Evolutionary conservation across 2,113 vertebrate genomes (phyloP), one percentile per base, ranked within the genome.

Genomic region (Cavia porcellus): DNA sequence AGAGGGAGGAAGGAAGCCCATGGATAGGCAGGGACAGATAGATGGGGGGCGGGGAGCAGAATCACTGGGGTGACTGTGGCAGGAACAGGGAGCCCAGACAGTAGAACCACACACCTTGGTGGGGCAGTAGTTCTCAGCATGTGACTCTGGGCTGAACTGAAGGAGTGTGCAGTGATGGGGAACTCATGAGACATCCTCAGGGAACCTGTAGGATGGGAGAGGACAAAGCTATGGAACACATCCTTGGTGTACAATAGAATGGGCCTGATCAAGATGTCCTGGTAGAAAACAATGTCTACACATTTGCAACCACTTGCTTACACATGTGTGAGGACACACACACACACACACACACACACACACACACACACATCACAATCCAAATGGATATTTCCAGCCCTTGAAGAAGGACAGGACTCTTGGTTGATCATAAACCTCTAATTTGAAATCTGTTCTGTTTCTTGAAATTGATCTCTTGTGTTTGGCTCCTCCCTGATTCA

Each of bases 111-210:
- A n/a, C 96, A 45, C 9, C 19, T 6, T 2, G 20, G 1, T 66
- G 30, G 35, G 85, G 3, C 42, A 6, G 11, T 0, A 15, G 2
- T 35, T 19, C 12, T 1, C 1, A 19, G 55, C 15, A 5, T 19
- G 62, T 64, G 9, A 74, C 3, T 15, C 12, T 62, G 15, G 14
- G 7, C 0, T 52, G 9, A 15, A 8, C 6, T 42, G 42, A 3
- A 1, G 11, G 7, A 28, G 1, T 38, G 28, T 13, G 8, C 42
- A 13, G 9, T n/a, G 72, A 45, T 4, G 13, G 14, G 8, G 19
- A 80, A 9, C 28, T 24, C 24, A 10, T n/a, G n/a, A 14, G 52
- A 11, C 28, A 15, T 89, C 59, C 35, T n/a, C 28, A 42, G 86
- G 64, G 11, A 91, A 15, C 0, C 30, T 42, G 30, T 4, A 9